phyloP scores from a whole-genome alignment of 2,888 invertebrate species.

The Hirtodrosophila cameraria region DNA sequence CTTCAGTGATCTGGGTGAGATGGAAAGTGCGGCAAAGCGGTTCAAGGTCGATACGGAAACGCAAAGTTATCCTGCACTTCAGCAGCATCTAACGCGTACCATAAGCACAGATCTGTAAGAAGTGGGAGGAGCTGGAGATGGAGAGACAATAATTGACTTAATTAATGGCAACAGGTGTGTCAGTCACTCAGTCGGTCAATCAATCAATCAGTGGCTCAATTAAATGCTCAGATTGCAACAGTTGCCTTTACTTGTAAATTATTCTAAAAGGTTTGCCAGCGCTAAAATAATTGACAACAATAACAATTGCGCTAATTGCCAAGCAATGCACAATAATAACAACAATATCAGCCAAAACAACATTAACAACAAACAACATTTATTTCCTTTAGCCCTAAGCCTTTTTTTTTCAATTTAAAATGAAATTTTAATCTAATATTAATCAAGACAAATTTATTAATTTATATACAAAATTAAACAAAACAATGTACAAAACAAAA shows the following conservation, averaged over 20 bases:
- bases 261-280: background rate
- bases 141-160: background rate
- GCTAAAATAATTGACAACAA: background rate
- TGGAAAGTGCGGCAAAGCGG: constrained; percentile 76
- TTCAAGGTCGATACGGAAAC: constrained; percentile 60
- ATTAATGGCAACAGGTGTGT: constrained; percentile 71
- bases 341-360: too few species aligned
- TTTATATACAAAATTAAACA: constrained; percentile 14
- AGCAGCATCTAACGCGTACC: constrained; percentile 41
- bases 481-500: constrained; percentile 14
- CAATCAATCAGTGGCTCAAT: constrained; percentile 6
- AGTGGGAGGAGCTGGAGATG: background rate
- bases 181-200: constrained; percentile 37
- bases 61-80: background rate
- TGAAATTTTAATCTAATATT: constrained; percentile 33
- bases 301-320: constrained; percentile 15
- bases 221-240: background rate
- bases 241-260: background rate
- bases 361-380: constrained; percentile 13
- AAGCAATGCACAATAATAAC: constrained; percentile 25
- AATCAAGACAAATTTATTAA: constrained; percentile 22
- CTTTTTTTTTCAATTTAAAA: constrained; percentile 35
- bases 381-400: constrained; percentile 23
- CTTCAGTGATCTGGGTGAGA: constrained; percentile 72
- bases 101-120: constrained; percentile 65